phyloP scores from a whole-genome alignment of 2,797 vertebrate genomes.

The Hydrolagus colliei region DNA sequence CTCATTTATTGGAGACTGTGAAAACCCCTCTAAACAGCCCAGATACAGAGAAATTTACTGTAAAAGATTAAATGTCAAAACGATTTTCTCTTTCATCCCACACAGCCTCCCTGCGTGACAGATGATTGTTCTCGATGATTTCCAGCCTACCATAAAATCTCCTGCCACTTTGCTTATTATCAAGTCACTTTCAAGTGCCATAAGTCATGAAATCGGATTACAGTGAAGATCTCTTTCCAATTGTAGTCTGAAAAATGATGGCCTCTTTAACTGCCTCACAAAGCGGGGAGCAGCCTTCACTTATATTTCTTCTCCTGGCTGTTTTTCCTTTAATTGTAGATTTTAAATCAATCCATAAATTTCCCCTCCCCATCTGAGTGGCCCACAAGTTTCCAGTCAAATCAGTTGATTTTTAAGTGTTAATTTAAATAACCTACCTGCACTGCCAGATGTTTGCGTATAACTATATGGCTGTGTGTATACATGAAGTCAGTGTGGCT shows the following conservation, averaged over 20 bases:
- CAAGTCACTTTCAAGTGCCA: not conserved
- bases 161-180: not conserved
- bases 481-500: no score
- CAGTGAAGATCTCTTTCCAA: not conserved
- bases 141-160: not conserved
- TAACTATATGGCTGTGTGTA: no score
- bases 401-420: not conserved
- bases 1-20: not conserved
- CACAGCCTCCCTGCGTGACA: not conserved
- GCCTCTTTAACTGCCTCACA: conserved; percentile 3
- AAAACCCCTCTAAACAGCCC: not conserved
- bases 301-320: not conserved
- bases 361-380: not conserved
- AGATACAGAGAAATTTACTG: not conserved
- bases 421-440: no score
- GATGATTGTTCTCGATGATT: not conserved
- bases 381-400: not conserved
- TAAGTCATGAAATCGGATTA: conserved; percentile 14
- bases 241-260: not conserved
- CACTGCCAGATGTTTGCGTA: no score
- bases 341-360: not conserved
- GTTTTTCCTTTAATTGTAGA: not conserved
- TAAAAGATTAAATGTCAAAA: not conserved
- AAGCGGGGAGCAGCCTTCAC: not conserved
- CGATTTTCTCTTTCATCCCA: not conserved